Conservation (phyloP, 2,113 vertebrate species). For the Rattus norvegicus region GRCr8 NC_086023.1:170101001-170101500, state of each 20-base stretch:
- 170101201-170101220: neutral
- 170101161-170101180: fast-evolving
- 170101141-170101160: neutral
- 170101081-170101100: neutral
- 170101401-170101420: neutral
- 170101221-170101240: neutral
- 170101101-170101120: neutral
- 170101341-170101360: too few relatives aligned
- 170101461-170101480: slow-evolving; percentile 94
- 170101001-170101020: fast-evolving
- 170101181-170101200: neutral
- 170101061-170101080: fast-evolving
- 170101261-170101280: neutral
- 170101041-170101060: fast-evolving
- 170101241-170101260: neutral
- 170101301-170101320: neutral
- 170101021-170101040: fast-evolving
- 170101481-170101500: slow-evolving; percentile 95
- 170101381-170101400: neutral
- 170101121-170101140: fast-evolving
- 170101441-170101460: slow-evolving; percentile 92
- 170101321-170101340: too few relatives aligned
- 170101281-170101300: neutral
- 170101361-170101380: too few relatives aligned
- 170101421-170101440: slow-evolving; percentile 91